Conservation (phyloP, 2,113 vertebrate genomes). For the Pandion haliaetus region DNA sequence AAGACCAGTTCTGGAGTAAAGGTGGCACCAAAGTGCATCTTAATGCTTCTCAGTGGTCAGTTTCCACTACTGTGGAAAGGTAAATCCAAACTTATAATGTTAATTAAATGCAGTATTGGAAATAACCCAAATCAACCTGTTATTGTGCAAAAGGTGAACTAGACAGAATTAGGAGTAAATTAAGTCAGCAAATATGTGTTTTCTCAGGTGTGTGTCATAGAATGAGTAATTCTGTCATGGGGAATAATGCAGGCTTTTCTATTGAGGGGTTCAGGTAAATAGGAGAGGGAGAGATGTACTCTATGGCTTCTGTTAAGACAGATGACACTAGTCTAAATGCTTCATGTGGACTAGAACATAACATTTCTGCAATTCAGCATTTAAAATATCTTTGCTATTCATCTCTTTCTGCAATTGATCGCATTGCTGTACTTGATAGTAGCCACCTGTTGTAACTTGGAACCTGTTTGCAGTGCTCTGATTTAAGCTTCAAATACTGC, state of each 20-base stretch:
- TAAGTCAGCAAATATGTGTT: neutral
- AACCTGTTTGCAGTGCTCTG: neutral
- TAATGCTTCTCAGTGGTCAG: accelerated
- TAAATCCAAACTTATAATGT: accelerated
- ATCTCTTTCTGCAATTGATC: accelerated
- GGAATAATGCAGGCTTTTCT: too few species aligned
- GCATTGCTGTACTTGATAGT: neutral
- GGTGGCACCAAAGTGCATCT: accelerated
- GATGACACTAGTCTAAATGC: accelerated
- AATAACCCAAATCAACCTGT: neutral
- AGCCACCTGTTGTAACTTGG: accelerated
- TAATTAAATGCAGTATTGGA: accelerated
- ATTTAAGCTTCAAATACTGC: neutral
- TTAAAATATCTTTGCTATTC: neutral
- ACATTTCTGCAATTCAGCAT: accelerated
- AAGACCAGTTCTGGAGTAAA: neutral
- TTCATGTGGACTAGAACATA: too few species aligned
- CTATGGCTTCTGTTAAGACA: accelerated
- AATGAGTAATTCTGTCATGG: accelerated
- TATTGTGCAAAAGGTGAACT: accelerated
- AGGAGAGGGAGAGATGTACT: neutral
- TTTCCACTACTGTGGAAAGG: accelerated
- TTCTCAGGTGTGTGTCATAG: neutral
- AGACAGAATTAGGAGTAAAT: neutral
- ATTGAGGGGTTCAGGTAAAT: neutral